Evolutionary conservation across 2,113 vertebrate genomes (phyloP), one percentile per base, ranked within the genome.

Genomic region (Poeciliopsis occidentalis): DNA sequence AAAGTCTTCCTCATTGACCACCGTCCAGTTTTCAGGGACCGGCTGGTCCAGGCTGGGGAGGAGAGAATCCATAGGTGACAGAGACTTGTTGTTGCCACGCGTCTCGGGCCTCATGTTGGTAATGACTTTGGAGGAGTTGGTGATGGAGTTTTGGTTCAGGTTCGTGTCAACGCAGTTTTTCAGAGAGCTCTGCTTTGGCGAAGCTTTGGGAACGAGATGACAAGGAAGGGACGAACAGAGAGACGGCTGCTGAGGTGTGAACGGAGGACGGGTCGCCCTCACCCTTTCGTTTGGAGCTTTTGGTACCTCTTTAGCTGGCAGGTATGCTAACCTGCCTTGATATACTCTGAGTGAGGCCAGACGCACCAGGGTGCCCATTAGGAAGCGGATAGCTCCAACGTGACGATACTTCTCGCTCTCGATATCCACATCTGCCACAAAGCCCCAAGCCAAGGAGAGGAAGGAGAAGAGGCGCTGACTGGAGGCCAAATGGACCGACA

Each of bases 371-470:
- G 96, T 96, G 73, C 98, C 97, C 91, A 99, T 76, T 0, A 97
- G 94, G 88, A 99, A 99, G 78, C 97, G 97, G 13, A 95, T 91
- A 0, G 94, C 94, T 22, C 98, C 98, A 1, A 97, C 92, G 10
- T 92, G 88, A 8, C 97, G 96, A 76, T 97, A 98, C 91, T 95
- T 96, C 93, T 99, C 97, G 0, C 96, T 98, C 87, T 97, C 96
- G 3, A 98, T 94, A 89, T 99, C 98, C 31, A 99, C 97, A 0
- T 98, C 98, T 0, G 97, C 97, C 64, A 99, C 93, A 34, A 99
- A 97, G 74, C 98, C 98, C 97, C 98, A 98, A 60, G 97, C 93
- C 24, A 98, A 87, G 72, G 96, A 96, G 1, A 96, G 95, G 88
- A 97, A 95, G 26, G 96, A 97, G 91, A 96, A 96, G 87, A 96